These are phyloP conservation scores for Campoplex nolae DNA, from an alignment of 2,888 invertebrate species.

Conservation along the genomic window DNA sequence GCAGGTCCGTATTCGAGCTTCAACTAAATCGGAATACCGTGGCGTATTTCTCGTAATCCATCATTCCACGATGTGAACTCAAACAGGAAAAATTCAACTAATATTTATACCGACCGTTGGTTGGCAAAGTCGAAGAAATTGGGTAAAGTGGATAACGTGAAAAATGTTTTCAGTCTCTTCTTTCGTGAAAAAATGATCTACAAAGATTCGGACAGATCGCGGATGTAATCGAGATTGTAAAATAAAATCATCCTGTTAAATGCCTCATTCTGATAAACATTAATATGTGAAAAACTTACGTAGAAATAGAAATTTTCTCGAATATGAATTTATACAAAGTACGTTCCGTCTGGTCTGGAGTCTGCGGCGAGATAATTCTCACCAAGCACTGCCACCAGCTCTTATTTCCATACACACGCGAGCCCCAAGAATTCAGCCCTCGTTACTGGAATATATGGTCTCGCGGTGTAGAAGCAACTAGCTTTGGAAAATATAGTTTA, in stretches of 20 bases:
- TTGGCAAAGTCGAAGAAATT: no score
- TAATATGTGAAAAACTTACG: background rate
- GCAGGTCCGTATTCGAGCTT: no score
- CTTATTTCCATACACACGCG: slow-evolving; percentile 68
- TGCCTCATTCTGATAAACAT: background rate
- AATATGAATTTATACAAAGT: slow-evolving; percentile 9
- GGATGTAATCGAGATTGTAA: background rate
- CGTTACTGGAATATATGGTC: slow-evolving; percentile 68
- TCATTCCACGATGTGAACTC: no score
- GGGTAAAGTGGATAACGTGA: no score
- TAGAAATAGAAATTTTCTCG: background rate
- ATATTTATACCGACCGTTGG: no score
- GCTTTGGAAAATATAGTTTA: slow-evolving; percentile 63
- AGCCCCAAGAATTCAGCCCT: slow-evolving; percentile 69
- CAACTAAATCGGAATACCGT: background rate
- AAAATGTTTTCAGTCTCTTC: no score
- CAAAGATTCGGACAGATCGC: no score
- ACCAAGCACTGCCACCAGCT: slow-evolving; percentile 50
- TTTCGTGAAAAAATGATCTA: no score
- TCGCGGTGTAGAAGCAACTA: slow-evolving; percentile 60
- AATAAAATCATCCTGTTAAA: background rate
- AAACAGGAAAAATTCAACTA: no score
- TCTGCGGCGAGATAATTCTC: slow-evolving; percentile 59
- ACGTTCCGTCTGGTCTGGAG: slow-evolving; percentile 18
- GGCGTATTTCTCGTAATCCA: background rate